Conservation (phyloP, 2,797 vertebrate species). For the Meriones psammophilus region DNA sequence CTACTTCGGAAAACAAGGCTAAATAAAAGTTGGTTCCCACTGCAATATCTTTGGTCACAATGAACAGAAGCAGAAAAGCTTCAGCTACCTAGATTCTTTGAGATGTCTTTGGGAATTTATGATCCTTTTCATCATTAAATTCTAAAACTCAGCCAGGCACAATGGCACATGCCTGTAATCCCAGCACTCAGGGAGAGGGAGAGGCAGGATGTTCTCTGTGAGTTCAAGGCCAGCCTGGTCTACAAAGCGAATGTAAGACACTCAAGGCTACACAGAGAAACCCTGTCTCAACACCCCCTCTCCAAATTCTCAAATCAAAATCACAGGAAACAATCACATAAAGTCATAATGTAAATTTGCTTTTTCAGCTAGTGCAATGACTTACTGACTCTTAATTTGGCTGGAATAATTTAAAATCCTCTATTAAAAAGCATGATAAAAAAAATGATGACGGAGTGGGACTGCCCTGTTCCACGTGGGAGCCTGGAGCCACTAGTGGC, state of each 20-base stretch:
- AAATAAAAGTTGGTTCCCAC: constrained; percentile 46
- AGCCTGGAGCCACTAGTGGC: not conserved
- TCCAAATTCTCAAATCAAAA: constrained; percentile 41
- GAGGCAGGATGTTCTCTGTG: too few relatives aligned
- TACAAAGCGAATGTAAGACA: too few relatives aligned
- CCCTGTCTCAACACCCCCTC: too few relatives aligned
- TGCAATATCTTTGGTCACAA: not conserved
- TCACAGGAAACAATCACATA: constrained; percentile 25
- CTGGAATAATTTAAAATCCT: constrained; percentile 1
- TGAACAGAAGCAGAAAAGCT: not conserved
- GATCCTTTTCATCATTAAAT: not conserved
- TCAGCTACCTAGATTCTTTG: not conserved
- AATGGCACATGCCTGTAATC: too few relatives aligned
- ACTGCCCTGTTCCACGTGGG: not conserved
- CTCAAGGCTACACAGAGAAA: too few relatives aligned
- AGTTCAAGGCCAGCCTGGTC: too few relatives aligned
- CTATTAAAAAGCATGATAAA: not conserved
- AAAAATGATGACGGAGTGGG: not conserved
- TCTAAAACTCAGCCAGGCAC: not conserved
- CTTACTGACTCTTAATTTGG: not conserved
- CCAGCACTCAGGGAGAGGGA: too few relatives aligned
- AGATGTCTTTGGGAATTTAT: not conserved
- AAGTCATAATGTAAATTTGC: not conserved
- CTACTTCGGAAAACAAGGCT: constrained; percentile 45
- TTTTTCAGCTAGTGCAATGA: not conserved